Percentiles rank a stretch among this genome's conserved stretches.
These are phyloP conservation scores for Heteronetta atricapilla DNA, from an alignment of 2,113 vertebrate genomes.

Conservation along the genomic window DNA sequence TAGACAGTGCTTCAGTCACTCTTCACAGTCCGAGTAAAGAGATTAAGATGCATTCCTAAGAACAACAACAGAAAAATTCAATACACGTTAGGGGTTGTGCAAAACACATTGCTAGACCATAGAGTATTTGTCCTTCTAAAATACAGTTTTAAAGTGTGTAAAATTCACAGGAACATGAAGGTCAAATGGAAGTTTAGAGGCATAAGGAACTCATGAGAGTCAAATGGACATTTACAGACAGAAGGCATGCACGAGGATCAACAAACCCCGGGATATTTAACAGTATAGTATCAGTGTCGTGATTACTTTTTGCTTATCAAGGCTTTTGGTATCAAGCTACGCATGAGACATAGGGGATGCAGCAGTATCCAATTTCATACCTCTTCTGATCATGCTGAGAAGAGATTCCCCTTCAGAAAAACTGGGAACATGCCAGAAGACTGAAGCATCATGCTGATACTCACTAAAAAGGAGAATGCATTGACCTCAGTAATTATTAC, in stretches of 20 bases:
- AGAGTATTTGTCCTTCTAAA: background rate
- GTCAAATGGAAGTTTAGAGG: conserved; percentile 3
- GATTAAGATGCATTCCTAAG: background rate
- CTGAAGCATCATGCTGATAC: background rate
- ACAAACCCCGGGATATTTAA: background rate
- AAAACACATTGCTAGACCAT: background rate
- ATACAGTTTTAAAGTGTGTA: background rate
- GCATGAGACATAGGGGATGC: background rate
- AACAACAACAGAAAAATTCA: background rate
- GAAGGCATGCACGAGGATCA: background rate
- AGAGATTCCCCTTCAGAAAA: conserved; percentile 7
- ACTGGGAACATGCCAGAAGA: background rate
- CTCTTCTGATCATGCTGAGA: background rate
- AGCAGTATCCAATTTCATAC: background rate
- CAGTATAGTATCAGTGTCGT: background rate
- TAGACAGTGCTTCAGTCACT: background rate
- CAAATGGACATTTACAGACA: background rate
- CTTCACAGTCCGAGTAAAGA: background rate
- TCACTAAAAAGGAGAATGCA: background rate
- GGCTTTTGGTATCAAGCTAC: background rate
- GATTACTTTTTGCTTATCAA: background rate
- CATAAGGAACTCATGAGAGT: background rate
- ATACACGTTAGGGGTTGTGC: background rate
- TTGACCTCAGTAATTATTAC: background rate
- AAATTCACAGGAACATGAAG: background rate